These are phyloP conservation scores for Poecilia latipinna DNA, from an alignment of 2,113 vertebrate species.

Conservation along the genomic window DNA sequence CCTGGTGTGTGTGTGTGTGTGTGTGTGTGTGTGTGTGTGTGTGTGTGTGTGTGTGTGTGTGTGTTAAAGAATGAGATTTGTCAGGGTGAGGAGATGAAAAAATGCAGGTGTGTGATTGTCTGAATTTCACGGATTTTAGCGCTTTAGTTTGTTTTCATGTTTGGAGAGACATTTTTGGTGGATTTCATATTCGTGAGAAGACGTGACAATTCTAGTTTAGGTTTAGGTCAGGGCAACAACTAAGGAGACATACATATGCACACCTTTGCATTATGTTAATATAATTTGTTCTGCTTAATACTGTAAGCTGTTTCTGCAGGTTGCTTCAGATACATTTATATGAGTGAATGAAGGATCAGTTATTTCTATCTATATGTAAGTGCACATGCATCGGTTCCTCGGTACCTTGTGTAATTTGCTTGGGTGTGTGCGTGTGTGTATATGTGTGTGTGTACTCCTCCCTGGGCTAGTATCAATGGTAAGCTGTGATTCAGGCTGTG, in stretches of 20 bases:
- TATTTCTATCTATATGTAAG: background rate
- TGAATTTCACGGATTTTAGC: slow-evolving; percentile 9
- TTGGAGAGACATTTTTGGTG: background rate
- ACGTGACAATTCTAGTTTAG: background rate
- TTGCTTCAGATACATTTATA: background rate
- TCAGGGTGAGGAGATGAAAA: slow-evolving; percentile 19
- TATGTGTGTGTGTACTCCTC: slow-evolving; percentile 22
- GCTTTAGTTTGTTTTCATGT: background rate
- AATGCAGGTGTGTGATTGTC: slow-evolving; percentile 42
- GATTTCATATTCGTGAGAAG: background rate
- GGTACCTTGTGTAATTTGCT: slow-evolving; percentile 7
- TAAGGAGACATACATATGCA: background rate
- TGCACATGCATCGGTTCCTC: slow-evolving; percentile 3
- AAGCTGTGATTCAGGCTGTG: slow-evolving; percentile 71
- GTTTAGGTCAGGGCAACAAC: background rate
- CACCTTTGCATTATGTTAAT: background rate
- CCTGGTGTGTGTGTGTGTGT: slow-evolving; percentile 31
- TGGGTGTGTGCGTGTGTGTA: slow-evolving; percentile 28
- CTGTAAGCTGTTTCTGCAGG: background rate
- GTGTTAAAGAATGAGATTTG: slow-evolving; percentile 29
- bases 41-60: slow-evolving; percentile 26
- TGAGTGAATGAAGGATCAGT: background rate
- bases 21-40: slow-evolving; percentile 32
- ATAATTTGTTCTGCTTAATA: background rate
- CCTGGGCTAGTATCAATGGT: slow-evolving; percentile 59